Evolutionary conservation across 2,888 invertebrate species (phyloP), one percentile per base, ranked within the genome.

Genomic region (Hybos culiciformis): DNA sequence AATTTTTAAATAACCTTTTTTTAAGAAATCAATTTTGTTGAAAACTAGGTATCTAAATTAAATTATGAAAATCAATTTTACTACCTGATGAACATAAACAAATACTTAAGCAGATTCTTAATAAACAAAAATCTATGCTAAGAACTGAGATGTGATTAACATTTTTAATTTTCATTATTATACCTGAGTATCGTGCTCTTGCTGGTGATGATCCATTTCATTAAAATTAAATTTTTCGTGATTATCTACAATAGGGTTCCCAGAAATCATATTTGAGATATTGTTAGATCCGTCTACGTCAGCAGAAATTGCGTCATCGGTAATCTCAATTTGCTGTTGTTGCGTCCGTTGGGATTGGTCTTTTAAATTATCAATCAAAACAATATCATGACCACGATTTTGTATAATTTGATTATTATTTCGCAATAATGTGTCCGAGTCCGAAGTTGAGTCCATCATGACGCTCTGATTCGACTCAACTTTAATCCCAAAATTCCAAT

Each of bases 401-500:
- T 39, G 19, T 45, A n/a, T n/a, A n/a, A n/a, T n/a, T n/a, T n/a
- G n/a, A n/a, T n/a, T n/a, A n/a, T n/a, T n/a, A n/a, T n/a, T n/a
- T n/a, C n/a, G n/a, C n/a, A n/a, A n/a, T n/a, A n/a, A n/a, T n/a
- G n/a, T n/a, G n/a, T n/a, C n/a, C n/a, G n/a, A n/a, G n/a, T n/a
- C n/a, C n/a, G 45, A 45, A 26, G 41, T 39, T 39, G 45, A 42
- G 19, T 45, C 45, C 42, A 45, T 45, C 24, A 24, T 37, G 37
- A 11, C 24, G 23, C 24, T 26, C 12, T 39, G 29, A 37, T 37
- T 44, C 9, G 38, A 37, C 36, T 48, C 48, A 23, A 42, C 39
- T 43, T 52, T 53, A 7, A 51, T 39, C n/a, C 65, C 63, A 42
- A 65, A 65, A 53, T 65, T 63, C 64, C 64, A 65, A 52, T 65